A percentile compares a stretch with the other conserved stretches of the same genome.
Conservation (phyloP, 2,888 invertebrate species). For the Drosophila demipolita region DNA sequence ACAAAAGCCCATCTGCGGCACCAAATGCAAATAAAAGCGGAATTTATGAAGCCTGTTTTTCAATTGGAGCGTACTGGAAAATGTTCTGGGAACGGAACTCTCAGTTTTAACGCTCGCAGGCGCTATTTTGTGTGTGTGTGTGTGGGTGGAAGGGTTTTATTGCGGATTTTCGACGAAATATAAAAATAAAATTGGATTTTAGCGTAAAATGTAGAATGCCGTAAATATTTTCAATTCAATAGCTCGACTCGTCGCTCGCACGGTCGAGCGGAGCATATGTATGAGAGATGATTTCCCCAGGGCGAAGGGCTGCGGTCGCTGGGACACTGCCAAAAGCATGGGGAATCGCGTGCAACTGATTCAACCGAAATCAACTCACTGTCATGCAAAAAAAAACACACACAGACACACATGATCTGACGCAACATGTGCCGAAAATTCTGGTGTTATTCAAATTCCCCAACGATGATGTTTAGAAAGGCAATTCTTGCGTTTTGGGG, state of each 20-base stretch:
- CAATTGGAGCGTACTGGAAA: slow-evolving; percentile 48
- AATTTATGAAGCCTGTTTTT: slow-evolving; percentile 68
- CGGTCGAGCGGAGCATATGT: slow-evolving; percentile 61
- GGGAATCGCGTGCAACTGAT: slow-evolving; percentile 78
- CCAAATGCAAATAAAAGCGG: slow-evolving; percentile 71
- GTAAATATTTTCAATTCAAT: slow-evolving; percentile 80
- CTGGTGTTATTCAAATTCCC: slow-evolving; percentile 56
- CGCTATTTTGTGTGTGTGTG: neutral
- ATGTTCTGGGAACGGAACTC: slow-evolving; percentile 26
- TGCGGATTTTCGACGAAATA: slow-evolving; percentile 72
- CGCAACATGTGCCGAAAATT: slow-evolving; percentile 67
- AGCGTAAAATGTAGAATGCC: slow-evolving; percentile 74
- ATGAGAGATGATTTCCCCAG: slow-evolving; percentile 68
- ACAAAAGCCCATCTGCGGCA: slow-evolving; percentile 53
- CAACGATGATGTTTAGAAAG: slow-evolving; percentile 22
- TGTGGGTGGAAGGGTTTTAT: slow-evolving; percentile 55
- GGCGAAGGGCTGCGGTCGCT: slow-evolving; percentile 48
- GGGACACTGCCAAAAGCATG: slow-evolving; percentile 62
- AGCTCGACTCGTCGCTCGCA: slow-evolving; percentile 42
- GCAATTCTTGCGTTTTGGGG: slow-evolving; percentile 8
- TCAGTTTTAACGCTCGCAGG: slow-evolving; percentile 3
- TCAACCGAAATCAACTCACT: slow-evolving; percentile 71
- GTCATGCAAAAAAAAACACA: slow-evolving; percentile 37
- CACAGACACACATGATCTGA: slow-evolving; percentile 11
- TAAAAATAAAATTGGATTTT: slow-evolving; percentile 81